Base-by-base conservation (phyloP, 2,113 vertebrate species). In the Dascyllus trimaculatus region DNA sequence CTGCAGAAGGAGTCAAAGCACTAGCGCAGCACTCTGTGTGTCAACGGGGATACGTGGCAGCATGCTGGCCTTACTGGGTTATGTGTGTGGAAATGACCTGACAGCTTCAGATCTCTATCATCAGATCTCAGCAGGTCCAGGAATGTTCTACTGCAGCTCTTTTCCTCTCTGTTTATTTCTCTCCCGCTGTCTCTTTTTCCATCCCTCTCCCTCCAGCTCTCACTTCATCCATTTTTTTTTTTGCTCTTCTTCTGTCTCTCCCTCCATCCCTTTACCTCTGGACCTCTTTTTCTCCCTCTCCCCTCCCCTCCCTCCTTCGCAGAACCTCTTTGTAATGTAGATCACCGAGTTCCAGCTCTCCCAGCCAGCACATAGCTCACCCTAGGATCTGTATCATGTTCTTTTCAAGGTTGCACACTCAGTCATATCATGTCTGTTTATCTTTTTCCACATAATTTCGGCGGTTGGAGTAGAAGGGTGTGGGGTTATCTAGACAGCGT, bases 31-130 rank as follows among this genome's bases (percentile, higher is more conserved):
- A 24, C 19, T n/a, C 54, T 54, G 64, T 75, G 77, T 81, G 78
- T 80, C 72, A 65, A 60, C 54, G 21, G 75, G 72, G 87, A 88
- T 69, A 13, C 2, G 59, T 76, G 21, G 6, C 69, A 53, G 88
- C 79, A 75, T 71, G 83, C 75, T 24, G 29, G 19, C 51, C 49
- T 77, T 68, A 25, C 60, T 18, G 35, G 51, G 53, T 70, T 45
- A 53, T 58, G 75, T 66, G 71, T 61, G 75, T 67, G 79, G 45
- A 63, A 70, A 63, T 48, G 81, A 81, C 84, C 66, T 58, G 81
- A 22, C 15, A 79, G 76, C 70, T 54, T 84, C 68, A 75, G 83
- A 89, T 92, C 86, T 89, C 65, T 84, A 71, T 90, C 86, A 78
- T 82, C 85, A 80, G 74, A 80, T 82, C 82, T 75, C 82, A 65